These are phyloP conservation scores for Monopterus albus DNA, from an alignment of 2,113 vertebrate genomes.

Conservation along the genomic window DNA sequence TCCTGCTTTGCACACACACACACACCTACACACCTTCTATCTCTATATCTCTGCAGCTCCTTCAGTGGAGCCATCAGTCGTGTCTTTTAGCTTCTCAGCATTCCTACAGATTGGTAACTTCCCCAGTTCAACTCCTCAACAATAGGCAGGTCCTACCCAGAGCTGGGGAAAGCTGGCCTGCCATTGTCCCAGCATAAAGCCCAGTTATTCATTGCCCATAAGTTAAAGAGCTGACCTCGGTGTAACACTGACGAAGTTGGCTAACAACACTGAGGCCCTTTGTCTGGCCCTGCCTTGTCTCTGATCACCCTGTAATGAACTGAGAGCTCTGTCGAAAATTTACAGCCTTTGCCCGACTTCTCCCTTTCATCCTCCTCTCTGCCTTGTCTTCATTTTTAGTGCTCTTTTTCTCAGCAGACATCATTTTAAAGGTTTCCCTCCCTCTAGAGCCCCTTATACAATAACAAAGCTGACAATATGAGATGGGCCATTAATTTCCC, in stretches of 20 bases:
- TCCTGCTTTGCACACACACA: constrained; percentile 27
- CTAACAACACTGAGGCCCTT: constrained; percentile 82
- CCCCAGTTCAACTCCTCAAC: constrained; percentile 70
- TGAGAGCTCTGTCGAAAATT: constrained; percentile 92
- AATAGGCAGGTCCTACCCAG: constrained; percentile 69
- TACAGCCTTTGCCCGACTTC: constrained; percentile 77
- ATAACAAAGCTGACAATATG: constrained; percentile 72
- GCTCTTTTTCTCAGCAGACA: constrained; percentile 78
- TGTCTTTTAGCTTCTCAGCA: constrained; percentile 65
- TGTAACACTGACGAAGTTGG: constrained; percentile 83
- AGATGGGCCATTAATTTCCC: constrained; percentile 72
- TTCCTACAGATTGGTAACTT: constrained; percentile 83
- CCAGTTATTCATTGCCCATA: constrained; percentile 77
- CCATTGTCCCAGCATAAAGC: constrained; percentile 77
- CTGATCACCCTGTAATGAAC: constrained; percentile 93
- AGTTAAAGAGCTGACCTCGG: constrained; percentile 86
- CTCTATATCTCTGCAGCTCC: constrained; percentile 44
- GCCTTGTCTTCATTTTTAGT: constrained; percentile 73
- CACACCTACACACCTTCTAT: constrained; percentile 26
- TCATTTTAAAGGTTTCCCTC: constrained; percentile 72
- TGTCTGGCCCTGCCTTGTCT: constrained; percentile 84
- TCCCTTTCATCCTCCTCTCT: constrained; percentile 75
- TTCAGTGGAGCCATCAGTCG: constrained; percentile 57
- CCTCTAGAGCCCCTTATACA: constrained; percentile 56
- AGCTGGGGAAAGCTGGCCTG: constrained; percentile 66